Percentiles rank a stretch among this genome's conserved stretches.
Evolutionary conservation across 2,797 vertebrate species (phyloP).

Genomic region (Pelodytes ibericus): DNA sequence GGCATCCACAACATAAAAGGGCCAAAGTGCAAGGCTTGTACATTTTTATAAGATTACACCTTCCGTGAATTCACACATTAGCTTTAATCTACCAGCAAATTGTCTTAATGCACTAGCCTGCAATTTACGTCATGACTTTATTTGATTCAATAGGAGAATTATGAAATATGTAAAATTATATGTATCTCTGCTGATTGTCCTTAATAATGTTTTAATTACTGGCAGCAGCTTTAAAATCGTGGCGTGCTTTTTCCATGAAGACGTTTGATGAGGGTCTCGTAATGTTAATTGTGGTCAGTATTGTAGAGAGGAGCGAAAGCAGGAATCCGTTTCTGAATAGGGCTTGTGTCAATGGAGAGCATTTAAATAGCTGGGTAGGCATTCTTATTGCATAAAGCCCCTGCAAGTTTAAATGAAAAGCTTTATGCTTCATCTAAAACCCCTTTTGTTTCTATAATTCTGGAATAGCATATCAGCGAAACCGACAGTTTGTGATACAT

Average conservation of each 20-base stretch:
- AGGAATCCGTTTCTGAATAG: background rate
- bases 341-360: conserved; percentile 8
- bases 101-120: conserved; percentile 8
- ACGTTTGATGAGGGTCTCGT: conserved; percentile 6
- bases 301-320: background rate
- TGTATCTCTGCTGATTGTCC: conserved; percentile 1
- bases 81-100: conserved; percentile 3
- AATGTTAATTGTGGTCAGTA: conserved; percentile 33
- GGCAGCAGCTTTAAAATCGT: background rate
- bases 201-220: conserved; percentile 38
- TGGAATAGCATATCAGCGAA: conserved; percentile 7
- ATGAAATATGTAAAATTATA: conserved; percentile 18
- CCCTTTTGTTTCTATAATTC: conserved; percentile 23
- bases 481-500: conserved; percentile 39
- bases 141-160: conserved; percentile 21
- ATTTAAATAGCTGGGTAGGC: background rate
- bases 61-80: conserved; percentile 12
- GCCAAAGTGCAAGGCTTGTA: no score
- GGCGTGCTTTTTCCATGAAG: background rate
- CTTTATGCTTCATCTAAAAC: conserved; percentile 13
- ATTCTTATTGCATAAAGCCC: background rate
- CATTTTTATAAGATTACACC: background rate
- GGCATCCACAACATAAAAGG: background rate
- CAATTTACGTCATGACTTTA: conserved; percentile 11
- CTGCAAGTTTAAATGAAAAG: conserved; percentile 17